Conservation (phyloP, 2,888 invertebrate species). For the Diaperis boleti region DNA sequence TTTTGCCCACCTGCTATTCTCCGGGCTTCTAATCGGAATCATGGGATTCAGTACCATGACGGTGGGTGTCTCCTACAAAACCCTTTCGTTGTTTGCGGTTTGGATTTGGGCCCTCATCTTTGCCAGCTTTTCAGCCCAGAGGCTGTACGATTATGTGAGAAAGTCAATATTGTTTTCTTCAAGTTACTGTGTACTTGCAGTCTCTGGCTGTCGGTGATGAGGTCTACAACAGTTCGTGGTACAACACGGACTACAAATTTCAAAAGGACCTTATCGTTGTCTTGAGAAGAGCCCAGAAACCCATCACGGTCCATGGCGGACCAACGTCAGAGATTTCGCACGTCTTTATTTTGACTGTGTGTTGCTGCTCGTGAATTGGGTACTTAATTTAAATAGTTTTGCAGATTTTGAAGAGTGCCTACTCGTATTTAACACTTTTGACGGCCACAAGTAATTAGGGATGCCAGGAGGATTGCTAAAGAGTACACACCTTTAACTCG, state of each 20-base stretch:
- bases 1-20: constrained; percentile 27
- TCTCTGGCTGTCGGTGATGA: background rate
- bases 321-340: background rate
- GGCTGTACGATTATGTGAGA: constrained; percentile 12
- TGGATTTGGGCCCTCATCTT: constrained; percentile 24
- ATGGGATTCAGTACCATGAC: constrained; percentile 24
- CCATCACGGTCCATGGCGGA: constrained; percentile 6
- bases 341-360: background rate
- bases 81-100: constrained; percentile 21
- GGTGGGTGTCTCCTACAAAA: constrained; percentile 23
- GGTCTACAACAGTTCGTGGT: constrained; percentile 16
- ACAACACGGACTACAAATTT: constrained; percentile 1
- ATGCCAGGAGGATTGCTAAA: no score
- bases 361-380: background rate
- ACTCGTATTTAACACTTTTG: constrained; percentile 7
- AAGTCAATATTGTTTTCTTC: background rate
- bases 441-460: no score
- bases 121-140: constrained; percentile 21
- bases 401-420: constrained; percentile 13
- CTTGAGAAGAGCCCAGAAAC: constrained; percentile 3
- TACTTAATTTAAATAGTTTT: no score
- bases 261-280: constrained; percentile 3
- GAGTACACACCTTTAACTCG: no score
- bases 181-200: constrained; percentile 10
- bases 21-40: constrained; percentile 30